A percentile compares a stretch with the other conserved stretches of the same genome.
phyloP scores from a whole-genome alignment of 2,797 vertebrate genomes.

The Zenarchopterus dispar region DNA sequence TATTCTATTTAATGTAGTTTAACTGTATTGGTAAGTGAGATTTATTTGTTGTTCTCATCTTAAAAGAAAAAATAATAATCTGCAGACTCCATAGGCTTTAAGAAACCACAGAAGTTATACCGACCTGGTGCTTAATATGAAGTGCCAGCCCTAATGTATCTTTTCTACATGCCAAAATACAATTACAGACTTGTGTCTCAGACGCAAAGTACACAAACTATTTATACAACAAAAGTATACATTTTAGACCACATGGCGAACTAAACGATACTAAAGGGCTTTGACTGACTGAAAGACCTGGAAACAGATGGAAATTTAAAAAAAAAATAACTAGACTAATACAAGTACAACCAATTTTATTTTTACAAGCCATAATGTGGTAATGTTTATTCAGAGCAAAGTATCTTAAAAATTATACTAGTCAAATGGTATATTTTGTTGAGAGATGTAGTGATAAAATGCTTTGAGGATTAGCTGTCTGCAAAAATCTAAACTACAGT shows the following conservation, averaged over 20 bases:
- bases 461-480: slow-evolving; percentile 54
- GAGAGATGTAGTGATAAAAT: slow-evolving; percentile 24
- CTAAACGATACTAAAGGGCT: not conserved
- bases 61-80: too few relatives aligned
- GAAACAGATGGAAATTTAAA: not conserved
- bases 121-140: not conserved
- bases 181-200: slow-evolving; percentile 6
- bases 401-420: too few relatives aligned
- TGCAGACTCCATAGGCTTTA: too few relatives aligned
- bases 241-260: not conserved
- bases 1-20: not conserved
- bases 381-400: not conserved
- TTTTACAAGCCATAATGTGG: too few relatives aligned
- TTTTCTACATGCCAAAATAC: not conserved
- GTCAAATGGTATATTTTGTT: slow-evolving; percentile 4
- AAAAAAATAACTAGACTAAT: not conserved
- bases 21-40: slow-evolving; percentile 4
- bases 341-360: not conserved
- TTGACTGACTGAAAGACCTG: not conserved
- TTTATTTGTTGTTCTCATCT: not conserved
- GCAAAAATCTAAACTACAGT: slow-evolving; percentile 46
- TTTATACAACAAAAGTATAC: not conserved
- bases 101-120: not conserved
- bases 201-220: not conserved
- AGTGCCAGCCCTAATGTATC: not conserved